A percentile compares a stretch with the other conserved stretches of the same genome.
Conservation (phyloP, 2,113 vertebrate genomes). For the Ovibos moschatus region DNA sequence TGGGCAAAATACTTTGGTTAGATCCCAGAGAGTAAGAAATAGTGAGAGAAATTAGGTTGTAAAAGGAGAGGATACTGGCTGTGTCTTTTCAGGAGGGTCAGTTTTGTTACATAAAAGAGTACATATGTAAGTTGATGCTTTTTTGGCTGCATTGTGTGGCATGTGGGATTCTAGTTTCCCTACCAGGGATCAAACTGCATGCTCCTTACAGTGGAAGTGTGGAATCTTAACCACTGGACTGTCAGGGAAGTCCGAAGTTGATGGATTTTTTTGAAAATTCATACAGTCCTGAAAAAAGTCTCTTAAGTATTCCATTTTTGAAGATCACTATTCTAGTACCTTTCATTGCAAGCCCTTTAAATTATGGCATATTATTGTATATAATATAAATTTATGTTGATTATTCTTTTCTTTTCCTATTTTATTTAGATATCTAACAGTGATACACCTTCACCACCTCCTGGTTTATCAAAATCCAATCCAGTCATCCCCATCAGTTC, state of each 20-base stretch:
- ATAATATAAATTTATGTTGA: conserved; percentile 1
- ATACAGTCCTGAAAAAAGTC: not conserved
- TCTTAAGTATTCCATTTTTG: not conserved
- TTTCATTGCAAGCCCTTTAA: conserved; percentile 46
- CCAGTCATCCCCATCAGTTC: conserved; percentile 94
- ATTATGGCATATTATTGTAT: conserved; percentile 15
- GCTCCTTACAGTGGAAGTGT: not conserved
- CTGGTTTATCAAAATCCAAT: conserved; percentile 95
- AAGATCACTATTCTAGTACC: not conserved
- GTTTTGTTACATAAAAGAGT: not conserved
- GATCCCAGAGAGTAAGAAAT: not conserved
- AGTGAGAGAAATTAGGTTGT: not conserved
- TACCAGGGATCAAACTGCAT: not conserved
- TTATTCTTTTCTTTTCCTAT: conserved; percentile 48
- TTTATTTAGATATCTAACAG: conserved; percentile 89
- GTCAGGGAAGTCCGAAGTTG: not conserved
- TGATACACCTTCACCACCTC: conserved; percentile 97
- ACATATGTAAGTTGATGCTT: not conserved
- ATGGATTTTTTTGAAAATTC: conserved; percentile 4
- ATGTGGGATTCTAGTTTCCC: not conserved
- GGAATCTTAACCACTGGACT: not conserved
- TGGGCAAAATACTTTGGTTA: not conserved
- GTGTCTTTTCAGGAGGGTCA: not conserved
- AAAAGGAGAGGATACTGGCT: not conserved
- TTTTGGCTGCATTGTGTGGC: not conserved